These are phyloP conservation scores for Melipona beecheii DNA, from an alignment of 2,888 invertebrate species.

Conservation along the genomic window DNA sequence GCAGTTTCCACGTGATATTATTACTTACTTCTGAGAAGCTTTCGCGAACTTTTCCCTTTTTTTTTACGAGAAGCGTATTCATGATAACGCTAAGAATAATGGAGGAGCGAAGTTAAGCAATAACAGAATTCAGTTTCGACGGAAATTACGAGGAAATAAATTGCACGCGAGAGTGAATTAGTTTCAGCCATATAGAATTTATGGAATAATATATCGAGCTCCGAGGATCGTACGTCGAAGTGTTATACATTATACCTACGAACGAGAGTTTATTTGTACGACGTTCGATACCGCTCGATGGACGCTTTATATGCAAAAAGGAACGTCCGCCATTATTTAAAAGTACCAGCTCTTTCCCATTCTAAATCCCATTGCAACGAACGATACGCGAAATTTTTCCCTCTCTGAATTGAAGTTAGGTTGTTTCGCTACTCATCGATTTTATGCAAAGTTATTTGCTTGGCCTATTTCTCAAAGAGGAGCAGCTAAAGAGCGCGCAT, in stretches of 20 bases:
- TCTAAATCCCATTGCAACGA: constrained; percentile 27
- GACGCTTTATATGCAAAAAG: constrained; percentile 15
- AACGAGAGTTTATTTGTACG: constrained; percentile 19
- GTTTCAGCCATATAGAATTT: constrained; percentile 2
- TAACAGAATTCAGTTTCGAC: not conserved
- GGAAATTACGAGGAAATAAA: constrained; percentile 28
- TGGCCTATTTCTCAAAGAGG: constrained; percentile 49
- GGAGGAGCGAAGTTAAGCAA: not conserved
- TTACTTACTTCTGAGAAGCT: constrained; percentile 8
- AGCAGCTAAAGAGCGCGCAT: constrained; percentile 15
- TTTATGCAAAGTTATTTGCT: constrained; percentile 60
- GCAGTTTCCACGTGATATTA: not conserved
- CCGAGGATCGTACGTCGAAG: constrained; percentile 6
- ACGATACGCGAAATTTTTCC: constrained; percentile 35
- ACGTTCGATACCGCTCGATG: constrained; percentile 22
- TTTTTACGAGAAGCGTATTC: not conserved
- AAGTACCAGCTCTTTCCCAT: constrained; percentile 28
- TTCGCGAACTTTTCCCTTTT: not conserved
- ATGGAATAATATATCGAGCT: constrained; percentile 23
- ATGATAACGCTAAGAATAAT: constrained; percentile 4
- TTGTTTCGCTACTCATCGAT: constrained; percentile 55
- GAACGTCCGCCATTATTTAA: constrained; percentile 33
- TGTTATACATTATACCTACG: not conserved
- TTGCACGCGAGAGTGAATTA: not conserved
- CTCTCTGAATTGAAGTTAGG: constrained; percentile 33